Percentiles rank a stretch among this genome's conserved stretches.
phyloP scores from a whole-genome alignment of 2,797 vertebrate genomes.

The Characodon lateralis region DNA sequence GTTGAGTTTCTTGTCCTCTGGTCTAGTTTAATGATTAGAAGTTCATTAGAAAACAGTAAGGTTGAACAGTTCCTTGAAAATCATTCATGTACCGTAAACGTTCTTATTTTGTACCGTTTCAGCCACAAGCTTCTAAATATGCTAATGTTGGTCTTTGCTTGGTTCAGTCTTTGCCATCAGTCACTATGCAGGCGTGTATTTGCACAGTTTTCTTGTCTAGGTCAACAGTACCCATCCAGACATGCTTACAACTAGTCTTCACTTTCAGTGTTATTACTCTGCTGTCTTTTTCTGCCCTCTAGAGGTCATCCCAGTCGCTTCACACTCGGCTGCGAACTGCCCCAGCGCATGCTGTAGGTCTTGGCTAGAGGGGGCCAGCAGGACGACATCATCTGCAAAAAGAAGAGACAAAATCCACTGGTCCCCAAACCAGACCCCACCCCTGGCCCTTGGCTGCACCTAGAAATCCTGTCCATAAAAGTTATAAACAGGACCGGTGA shows the following conservation, averaged over 20 bases:
- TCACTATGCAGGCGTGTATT: conserved; percentile 24
- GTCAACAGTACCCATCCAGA: neutral
- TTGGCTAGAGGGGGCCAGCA: too few relatives aligned
- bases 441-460: too few relatives aligned
- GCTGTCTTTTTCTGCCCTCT: conserved; percentile 45
- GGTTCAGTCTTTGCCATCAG: conserved; percentile 44
- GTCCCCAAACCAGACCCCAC: too few relatives aligned
- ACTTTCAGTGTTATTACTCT: neutral
- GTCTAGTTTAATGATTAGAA: neutral
- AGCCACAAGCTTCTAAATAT: neutral
- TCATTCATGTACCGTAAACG: neutral
- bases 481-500: too few relatives aligned
- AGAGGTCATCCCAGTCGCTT: conserved; percentile 18
- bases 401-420: too few relatives aligned
- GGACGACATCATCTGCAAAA: too few relatives aligned
- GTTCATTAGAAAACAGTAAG: too few relatives aligned
- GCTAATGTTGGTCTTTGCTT: conserved; percentile 25
- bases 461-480: too few relatives aligned
- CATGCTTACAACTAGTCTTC: neutral
- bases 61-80: too few relatives aligned
- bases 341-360: too few relatives aligned
- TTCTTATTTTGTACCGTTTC: neutral
- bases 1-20: neutral
- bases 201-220: too few relatives aligned
- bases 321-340: too few relatives aligned